Conservation (phyloP, 2,888 invertebrate genomes). For the Globia sparganii region DNA sequence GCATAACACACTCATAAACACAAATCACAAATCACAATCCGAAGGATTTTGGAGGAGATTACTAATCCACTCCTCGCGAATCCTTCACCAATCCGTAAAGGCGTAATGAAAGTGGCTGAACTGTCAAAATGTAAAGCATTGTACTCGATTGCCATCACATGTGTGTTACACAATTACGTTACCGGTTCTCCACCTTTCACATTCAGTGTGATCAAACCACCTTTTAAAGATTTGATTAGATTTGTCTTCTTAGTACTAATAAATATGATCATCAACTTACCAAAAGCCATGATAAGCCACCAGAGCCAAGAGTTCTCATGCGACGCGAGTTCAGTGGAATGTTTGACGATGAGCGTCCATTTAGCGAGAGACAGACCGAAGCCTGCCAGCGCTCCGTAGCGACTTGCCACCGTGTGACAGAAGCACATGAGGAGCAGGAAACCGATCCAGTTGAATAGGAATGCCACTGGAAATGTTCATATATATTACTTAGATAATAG, state of each 20-base stretch:
- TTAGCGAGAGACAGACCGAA: constrained; percentile 98
- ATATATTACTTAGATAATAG: neutral
- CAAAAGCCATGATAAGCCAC: constrained; percentile 98
- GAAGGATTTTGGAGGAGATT: too few species aligned
- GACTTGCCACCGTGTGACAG: constrained; percentile 97
- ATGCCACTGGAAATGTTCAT: constrained; percentile 92
- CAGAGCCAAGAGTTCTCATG: constrained; percentile 97
- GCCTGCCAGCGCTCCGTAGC: constrained; percentile 97
- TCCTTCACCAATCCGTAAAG: too few species aligned
- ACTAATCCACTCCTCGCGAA: too few species aligned
- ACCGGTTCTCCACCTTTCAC: too few species aligned
- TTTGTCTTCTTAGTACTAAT: neutral
- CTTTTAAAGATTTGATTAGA: neutral
- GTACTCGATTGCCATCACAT: too few species aligned
- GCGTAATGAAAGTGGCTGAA: too few species aligned
- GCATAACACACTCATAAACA: too few species aligned
- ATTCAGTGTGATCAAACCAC: neutral
- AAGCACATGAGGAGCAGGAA: constrained; percentile 97
- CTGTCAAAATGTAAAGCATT: too few species aligned
- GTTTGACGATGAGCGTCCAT: constrained; percentile 98
- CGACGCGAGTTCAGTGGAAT: constrained; percentile 96
- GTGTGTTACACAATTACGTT: neutral
- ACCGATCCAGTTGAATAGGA: constrained; percentile 99
- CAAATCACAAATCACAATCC: too few species aligned
- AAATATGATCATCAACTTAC: constrained; percentile 84